Conservation (phyloP, 2,888 invertebrate species). For the Camponotus fellah region DNA sequence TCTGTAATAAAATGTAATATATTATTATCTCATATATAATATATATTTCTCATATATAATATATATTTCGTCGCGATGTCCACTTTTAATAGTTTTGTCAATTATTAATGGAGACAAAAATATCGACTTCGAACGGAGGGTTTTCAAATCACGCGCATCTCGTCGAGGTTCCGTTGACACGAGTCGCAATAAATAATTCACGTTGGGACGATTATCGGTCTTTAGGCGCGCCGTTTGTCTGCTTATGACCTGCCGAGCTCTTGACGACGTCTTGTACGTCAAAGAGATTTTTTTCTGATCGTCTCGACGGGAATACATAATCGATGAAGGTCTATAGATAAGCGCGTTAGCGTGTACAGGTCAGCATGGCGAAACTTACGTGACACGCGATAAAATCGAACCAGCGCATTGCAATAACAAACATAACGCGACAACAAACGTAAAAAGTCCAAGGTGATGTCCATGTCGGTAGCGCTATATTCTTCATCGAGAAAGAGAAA, state of each 20-base stretch:
- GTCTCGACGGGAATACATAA: neutral
- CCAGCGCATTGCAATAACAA: neutral
- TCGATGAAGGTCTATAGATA: conserved; percentile 29
- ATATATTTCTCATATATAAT: neutral
- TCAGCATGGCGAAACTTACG: conserved; percentile 9
- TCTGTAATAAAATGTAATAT: conserved; percentile 2
- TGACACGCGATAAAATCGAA: conserved; percentile 9
- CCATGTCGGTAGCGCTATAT: neutral
- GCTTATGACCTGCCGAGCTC: neutral
- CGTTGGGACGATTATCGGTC: neutral
- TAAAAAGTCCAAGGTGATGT: neutral
- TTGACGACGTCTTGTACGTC: neutral
- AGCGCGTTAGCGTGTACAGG: conserved; percentile 11
- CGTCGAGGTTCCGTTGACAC: conserved; percentile 43
- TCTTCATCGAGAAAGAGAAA: neutral
- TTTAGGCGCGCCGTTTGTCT: neutral
- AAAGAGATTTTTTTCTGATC: conserved; percentile 12
- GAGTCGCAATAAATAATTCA: conserved; percentile 42
- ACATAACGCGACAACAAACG: neutral
- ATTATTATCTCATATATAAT: neutral
- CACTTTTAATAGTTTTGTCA: neutral
- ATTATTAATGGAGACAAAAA: neutral
- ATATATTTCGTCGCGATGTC: neutral
- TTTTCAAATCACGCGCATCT: neutral
- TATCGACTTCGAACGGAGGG: conserved; percentile 14